Evolutionary conservation across 2,113 vertebrate genomes (phyloP).

Genomic region (Paracanthobrama guichenoti): DNA sequence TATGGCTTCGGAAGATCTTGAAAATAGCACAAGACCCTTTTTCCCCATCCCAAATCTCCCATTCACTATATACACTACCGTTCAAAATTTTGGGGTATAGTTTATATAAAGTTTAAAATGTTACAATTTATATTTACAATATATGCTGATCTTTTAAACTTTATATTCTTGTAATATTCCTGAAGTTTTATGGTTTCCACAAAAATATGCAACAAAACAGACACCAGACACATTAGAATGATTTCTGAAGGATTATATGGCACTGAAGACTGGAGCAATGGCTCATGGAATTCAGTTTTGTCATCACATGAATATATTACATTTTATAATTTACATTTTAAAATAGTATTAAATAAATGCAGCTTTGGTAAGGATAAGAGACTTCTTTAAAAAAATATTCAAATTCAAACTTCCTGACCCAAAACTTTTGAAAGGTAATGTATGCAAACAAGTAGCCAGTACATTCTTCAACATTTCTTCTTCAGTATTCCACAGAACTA

Average conservation of each 20-base stretch:
- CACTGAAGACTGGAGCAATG: not conserved
- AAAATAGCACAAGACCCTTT: no score
- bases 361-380: not conserved
- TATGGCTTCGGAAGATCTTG: not conserved
- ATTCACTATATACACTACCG: no score
- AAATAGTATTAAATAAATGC: not conserved
- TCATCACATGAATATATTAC: not conserved
- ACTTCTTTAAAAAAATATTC: no score
- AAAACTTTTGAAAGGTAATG: not conserved
- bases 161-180: not conserved
- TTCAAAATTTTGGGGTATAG: not conserved
- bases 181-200: not conserved
- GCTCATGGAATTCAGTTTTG: not conserved
- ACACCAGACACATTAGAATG: not conserved
- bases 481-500: not conserved
- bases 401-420: not conserved
- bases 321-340: no score
- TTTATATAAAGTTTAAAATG: not conserved
- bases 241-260: not conserved
- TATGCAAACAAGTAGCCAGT: not conserved
- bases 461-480: not conserved
- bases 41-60: no score
- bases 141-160: not conserved
- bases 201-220: not conserved
- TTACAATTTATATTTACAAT: not conserved